Evolutionary conservation across 1,140 invertebrate species (phyloP), one percentile per base, ranked within the genome.

Genomic region (Conopomorpha cramerella): DNA sequence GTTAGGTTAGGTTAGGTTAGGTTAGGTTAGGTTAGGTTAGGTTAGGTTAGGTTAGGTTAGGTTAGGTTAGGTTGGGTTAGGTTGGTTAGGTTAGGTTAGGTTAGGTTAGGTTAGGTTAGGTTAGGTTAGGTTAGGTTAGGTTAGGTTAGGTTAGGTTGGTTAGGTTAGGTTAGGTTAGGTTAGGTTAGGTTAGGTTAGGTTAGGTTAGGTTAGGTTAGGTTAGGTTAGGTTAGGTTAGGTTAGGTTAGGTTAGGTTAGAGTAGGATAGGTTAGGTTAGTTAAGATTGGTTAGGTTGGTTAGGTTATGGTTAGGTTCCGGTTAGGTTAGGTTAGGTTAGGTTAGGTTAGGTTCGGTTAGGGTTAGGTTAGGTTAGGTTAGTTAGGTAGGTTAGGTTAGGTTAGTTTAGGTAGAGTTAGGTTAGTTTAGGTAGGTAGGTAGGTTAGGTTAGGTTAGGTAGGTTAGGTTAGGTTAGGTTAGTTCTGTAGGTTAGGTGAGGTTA

Each of bases 21-120:
- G 38, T 39, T 39, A 38, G 38, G 38, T 39, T 39, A 39, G 38
- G 38, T 39, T 39, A 39, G 38, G 38, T 39, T 39, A 38, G 35
- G 38, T 39, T 39, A 38, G 38, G 38, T 39, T 39, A 39, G 38
- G 38, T 39, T 23, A 13, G 34, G 16, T 38, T n/a, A n/a, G n/a
- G n/a, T n/a, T 25, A 7, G 23, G 23, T 6, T 10, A 25, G 23
- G n/a, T n/a, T n/a, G n/a, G n/a, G n/a, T n/a, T n/a, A n/a, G n/a
- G n/a, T n/a, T n/a, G n/a, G n/a, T n/a, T 10, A 10, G 28, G 28
- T 29, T 29, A 29, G 28, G 28, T 29, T 29, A 29, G 28, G 28
- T 29, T 29, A 29, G 28, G 28, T 29, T 29, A 29, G 28, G 28
- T 29, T 29, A 29, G 28, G 28, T 29, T 29, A 29, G 28, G 28